Conservation (phyloP, 2,113 vertebrate genomes). For the Cavia aperea region DNA sequence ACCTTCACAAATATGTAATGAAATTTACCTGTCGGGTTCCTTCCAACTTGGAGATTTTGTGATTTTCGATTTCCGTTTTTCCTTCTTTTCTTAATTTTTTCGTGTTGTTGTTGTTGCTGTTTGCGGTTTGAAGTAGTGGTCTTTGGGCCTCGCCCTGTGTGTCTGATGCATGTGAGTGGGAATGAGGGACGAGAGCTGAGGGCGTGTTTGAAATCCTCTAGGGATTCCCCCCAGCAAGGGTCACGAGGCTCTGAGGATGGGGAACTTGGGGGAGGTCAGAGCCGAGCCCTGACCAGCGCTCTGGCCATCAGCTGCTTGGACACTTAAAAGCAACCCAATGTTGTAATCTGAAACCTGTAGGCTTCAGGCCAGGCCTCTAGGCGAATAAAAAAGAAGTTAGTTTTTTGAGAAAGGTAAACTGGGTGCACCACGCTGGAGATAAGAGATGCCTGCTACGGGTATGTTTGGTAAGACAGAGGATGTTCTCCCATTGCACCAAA, state of each 20-base stretch:
- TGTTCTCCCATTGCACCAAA: background rate
- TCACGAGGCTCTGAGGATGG: background rate
- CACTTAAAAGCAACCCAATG: background rate
- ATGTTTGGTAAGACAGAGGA: background rate
- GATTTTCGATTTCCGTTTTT: slow-evolving; percentile 4
- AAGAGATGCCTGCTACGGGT: background rate
- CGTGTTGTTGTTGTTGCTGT: background rate
- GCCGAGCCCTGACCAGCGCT: background rate
- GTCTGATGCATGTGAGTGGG: background rate
- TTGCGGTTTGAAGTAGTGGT: slow-evolving; percentile 29
- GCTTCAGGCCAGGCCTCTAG: background rate
- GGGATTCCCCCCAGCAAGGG: background rate
- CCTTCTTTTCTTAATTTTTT: background rate
- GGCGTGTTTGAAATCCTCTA: background rate
- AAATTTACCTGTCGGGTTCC: background rate
- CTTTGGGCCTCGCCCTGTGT: slow-evolving; percentile 47
- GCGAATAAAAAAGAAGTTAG: background rate
- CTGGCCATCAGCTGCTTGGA: background rate
- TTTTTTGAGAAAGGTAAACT: background rate
- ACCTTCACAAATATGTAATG: slow-evolving; percentile 36
- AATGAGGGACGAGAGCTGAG: slow-evolving; percentile 45
- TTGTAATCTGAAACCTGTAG: background rate
- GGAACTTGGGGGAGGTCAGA: background rate
- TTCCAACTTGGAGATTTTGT: slow-evolving; percentile 60
- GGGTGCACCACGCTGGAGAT: background rate